These are phyloP conservation scores for Mormyrus hasselquistii DNA, from an alignment of 2,797 vertebrate genomes.

Conservation along the genomic window DNA sequence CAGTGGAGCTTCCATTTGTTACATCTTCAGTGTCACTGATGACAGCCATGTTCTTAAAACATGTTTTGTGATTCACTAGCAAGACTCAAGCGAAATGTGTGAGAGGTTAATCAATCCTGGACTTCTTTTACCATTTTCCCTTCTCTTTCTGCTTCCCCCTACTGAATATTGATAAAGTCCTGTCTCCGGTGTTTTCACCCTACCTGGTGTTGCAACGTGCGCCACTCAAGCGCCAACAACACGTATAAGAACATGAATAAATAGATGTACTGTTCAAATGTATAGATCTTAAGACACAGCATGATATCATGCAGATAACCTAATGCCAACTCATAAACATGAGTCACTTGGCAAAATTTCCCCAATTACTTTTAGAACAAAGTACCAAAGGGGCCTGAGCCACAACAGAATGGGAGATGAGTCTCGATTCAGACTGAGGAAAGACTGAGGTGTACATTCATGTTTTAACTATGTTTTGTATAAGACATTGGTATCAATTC, in stretches of 20 bases:
- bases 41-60: not conserved
- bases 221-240: not conserved
- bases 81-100: not conserved
- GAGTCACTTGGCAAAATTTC: not conserved
- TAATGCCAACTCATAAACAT: not conserved
- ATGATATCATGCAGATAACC: not conserved
- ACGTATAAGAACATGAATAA: not conserved
- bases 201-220: too few relatives aligned
- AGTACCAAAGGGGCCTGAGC: not conserved
- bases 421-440: not conserved
- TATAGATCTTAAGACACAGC: not conserved
- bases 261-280: not conserved
- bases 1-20: not conserved
- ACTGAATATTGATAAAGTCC: not conserved
- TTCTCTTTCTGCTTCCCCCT: not conserved
- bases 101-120: not conserved
- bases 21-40: not conserved
- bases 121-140: not conserved
- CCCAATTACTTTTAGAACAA: not conserved
- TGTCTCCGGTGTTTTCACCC: not conserved
- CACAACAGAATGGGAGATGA: not conserved
- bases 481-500: too few relatives aligned
- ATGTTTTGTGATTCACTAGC: not conserved
- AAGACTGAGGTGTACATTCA: too few relatives aligned
- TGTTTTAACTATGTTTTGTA: too few relatives aligned